Conservation (phyloP, 2,888 invertebrate genomes). For the Troides helena region DNA sequence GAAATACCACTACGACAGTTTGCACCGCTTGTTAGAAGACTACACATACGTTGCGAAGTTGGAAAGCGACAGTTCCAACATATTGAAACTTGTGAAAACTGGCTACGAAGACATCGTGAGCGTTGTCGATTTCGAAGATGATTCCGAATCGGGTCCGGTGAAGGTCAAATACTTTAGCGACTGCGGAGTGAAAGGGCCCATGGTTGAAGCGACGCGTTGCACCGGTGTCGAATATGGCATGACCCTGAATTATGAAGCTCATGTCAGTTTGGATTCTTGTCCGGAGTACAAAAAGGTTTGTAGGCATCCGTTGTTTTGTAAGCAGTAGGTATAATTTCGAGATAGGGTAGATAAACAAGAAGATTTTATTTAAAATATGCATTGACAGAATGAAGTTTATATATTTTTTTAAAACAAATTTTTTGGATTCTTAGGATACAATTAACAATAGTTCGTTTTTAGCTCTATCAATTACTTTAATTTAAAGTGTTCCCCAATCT, state of each 20-base stretch:
- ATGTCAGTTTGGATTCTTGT: conserved; percentile 80
- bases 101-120: conserved; percentile 89
- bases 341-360: neutral
- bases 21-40: conserved; percentile 84
- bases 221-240: conserved; percentile 82
- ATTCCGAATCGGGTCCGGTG: conserved; percentile 82
- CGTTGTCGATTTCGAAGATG: conserved; percentile 79
- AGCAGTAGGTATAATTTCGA: neutral
- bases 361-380: neutral
- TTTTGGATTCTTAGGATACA: too few species aligned
- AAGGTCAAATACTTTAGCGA: conserved; percentile 85
- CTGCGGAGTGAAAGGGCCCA: conserved; percentile 80
- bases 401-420: too few species aligned
- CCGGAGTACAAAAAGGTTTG: conserved; percentile 72
- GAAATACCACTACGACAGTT: conserved; percentile 83
- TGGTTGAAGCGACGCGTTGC: conserved; percentile 78
- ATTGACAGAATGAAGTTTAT: too few species aligned
- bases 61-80: conserved; percentile 91
- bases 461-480: too few species aligned
- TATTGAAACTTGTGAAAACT: conserved; percentile 89
- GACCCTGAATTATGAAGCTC: conserved; percentile 82
- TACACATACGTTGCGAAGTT: conserved; percentile 89
- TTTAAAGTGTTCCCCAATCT: too few species aligned
- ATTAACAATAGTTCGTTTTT: too few species aligned
- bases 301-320: conserved; percentile 4